Conservation (phyloP, 2,797 vertebrate species). For the Etheostoma perlongum region DNA sequence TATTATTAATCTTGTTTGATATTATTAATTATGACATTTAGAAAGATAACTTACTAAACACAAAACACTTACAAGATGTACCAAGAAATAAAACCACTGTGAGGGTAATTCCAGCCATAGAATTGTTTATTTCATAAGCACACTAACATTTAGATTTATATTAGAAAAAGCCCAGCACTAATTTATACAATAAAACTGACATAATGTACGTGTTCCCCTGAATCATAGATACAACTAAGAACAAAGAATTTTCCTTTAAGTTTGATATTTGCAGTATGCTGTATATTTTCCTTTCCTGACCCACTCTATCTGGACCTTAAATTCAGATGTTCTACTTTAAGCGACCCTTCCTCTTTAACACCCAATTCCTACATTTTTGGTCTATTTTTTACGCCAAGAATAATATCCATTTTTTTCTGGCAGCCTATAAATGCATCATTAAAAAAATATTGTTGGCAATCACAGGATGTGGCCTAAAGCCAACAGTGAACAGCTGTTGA, state of each 20-base stretch:
- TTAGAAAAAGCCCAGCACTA: not conserved
- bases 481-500: slow-evolving; percentile 56
- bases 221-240: not conserved
- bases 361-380: slow-evolving; percentile 2
- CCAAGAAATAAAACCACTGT: not conserved
- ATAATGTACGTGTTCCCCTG: not conserved
- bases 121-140: not conserved
- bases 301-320: not conserved
- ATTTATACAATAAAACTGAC: not conserved
- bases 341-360: slow-evolving; percentile 21
- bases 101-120: not conserved
- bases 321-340: slow-evolving; percentile 24
- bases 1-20: not conserved
- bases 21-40: not conserved
- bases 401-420: slow-evolving; percentile 48
- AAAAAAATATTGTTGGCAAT: slow-evolving; percentile 49
- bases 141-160: not conserved
- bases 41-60: not conserved
- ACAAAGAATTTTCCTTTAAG: not conserved
- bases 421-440: slow-evolving; percentile 53
- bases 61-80: not conserved
- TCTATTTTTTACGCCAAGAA: slow-evolving; percentile 59
- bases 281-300: not conserved
- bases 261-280: not conserved
- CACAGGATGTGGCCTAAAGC: slow-evolving; percentile 46